Percentiles rank a stretch among this genome's conserved stretches.
Conservation (phyloP, 2,113 vertebrate species). For the Peromyscus californicus region DNA sequence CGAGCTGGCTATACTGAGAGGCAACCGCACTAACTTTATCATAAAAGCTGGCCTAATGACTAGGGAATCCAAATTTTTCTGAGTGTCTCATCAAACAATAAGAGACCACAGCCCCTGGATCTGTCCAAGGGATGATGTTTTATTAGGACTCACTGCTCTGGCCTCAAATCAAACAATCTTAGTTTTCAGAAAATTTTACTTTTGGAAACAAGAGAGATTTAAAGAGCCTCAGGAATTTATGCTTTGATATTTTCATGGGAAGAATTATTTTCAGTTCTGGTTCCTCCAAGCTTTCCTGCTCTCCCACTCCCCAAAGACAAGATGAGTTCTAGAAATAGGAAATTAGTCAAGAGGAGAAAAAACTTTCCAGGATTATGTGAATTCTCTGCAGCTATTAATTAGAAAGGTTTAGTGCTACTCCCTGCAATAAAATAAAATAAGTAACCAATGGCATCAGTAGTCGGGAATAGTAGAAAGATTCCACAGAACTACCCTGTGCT, state of each 20-base stretch:
- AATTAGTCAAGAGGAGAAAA: background rate
- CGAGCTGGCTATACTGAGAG: background rate
- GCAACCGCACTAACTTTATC: background rate
- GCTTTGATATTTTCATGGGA: slow-evolving; percentile 9
- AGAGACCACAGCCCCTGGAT: background rate
- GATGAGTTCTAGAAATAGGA: slow-evolving; percentile 18
- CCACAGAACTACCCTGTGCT: background rate
- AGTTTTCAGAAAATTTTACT: slow-evolving; percentile 8
- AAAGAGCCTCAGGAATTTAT: background rate
- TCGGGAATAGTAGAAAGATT: background rate
- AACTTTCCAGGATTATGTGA: background rate
- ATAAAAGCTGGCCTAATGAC: background rate
- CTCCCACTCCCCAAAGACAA: background rate
- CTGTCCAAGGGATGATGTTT: background rate
- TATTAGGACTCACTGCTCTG: background rate
- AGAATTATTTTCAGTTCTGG: slow-evolving; percentile 47
- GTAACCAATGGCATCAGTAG: background rate
- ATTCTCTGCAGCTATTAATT: background rate
- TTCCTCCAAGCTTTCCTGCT: background rate
- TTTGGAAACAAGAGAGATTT: slow-evolving; percentile 21
- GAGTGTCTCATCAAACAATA: background rate
- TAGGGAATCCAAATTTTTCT: background rate
- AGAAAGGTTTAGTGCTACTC: background rate
- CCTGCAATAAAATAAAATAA: background rate
- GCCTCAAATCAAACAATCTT: background rate